A percentile compares a stretch with the other conserved stretches of the same genome.
phyloP scores from a whole-genome alignment of 92 coral and sea anemone genomes.

The Siderastrea radians region DNA sequence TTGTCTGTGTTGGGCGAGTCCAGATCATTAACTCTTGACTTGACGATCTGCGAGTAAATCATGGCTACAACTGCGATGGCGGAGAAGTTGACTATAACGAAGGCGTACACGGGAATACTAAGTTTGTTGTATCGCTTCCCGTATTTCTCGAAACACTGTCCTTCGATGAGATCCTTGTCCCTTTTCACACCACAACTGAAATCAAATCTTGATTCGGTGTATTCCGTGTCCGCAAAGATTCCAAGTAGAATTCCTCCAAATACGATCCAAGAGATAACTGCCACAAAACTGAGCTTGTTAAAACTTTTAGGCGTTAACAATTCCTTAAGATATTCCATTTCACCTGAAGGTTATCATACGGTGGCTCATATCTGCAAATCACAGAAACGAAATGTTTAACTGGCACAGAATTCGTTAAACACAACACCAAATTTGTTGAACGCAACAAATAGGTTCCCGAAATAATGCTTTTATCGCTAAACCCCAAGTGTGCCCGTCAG shows the following conservation, averaged over 20 bases:
- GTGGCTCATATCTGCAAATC: no score
- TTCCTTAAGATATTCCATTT: background rate
- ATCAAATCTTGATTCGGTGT: slow-evolving; percentile 6
- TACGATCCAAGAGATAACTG: background rate
- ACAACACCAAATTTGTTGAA: no score
- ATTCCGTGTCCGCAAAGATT: background rate
- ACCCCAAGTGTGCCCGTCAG: no score
- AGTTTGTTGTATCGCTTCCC: background rate
- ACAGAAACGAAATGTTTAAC: no score
- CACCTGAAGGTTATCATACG: no score
- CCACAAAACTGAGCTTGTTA: background rate
- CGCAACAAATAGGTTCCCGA: no score
- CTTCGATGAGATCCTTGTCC: slow-evolving; percentile 1
- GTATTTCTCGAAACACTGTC: slow-evolving; percentile 14
- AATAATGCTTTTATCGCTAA: no score
- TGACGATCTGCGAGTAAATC: slow-evolving; percentile 6
- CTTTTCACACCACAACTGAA: background rate
- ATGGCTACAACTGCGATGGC: background rate
- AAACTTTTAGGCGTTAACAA: background rate
- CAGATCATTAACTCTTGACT: slow-evolving; percentile 4
- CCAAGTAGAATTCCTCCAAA: background rate
- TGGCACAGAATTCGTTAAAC: no score
- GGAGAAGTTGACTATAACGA: slow-evolving; percentile 8
- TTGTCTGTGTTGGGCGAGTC: background rate
- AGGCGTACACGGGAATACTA: slow-evolving; percentile 4